Evolutionary conservation across 2,888 invertebrate genomes (phyloP), one percentile per base, ranked within the genome.

Genomic region (Belgica antarctica): DNA sequence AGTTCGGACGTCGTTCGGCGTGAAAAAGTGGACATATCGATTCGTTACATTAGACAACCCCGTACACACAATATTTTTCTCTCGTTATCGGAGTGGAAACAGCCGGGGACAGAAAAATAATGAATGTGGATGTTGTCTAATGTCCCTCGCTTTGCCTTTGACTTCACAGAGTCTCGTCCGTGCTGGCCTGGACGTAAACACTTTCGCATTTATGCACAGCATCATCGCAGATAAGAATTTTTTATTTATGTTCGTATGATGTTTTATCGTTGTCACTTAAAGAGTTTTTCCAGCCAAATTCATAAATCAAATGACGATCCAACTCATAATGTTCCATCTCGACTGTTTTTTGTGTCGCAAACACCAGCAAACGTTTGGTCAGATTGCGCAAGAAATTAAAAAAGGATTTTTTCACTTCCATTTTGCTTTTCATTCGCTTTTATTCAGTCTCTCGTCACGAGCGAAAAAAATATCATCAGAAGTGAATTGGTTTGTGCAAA

Each of bases 191-290:
- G n/a, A n/a, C n/a, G 47, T 66, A 66, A 66, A 66, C 65, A 66
- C 65, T 66, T 66, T 66, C 47, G 28, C 65, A 66, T 66, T 66
- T 46, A 63, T 68, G 68, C 57, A 68, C 68, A 68, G 19, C 47
- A 68, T 22, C 68, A 68, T 68, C 68, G 17, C 19, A 31, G 68
- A 52, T 68, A 57, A 68, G 24, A 28, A 25, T 61, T 17, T 62
- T n/a, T 57, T 65, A 47, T 52, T 52, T 68, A 68, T 68, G 28
- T 68, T 25, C 25, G 31, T 68, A 46, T 47, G 27, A 57, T 34
- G 57, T 47, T 52, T 68, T 68, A 68, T 68, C 68, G 57, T 17
- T 47, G 68, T 68, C 68, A 68, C 34, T 28, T 57, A 25, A 68
- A 57, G n/a, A n/a, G 57, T 27, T 31, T 34, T 47, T 24, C 27